Evolutionary conservation across 2,113 vertebrate species (phyloP), one percentile per base, ranked within the genome.

Genomic region (Tyto alba): DNA sequence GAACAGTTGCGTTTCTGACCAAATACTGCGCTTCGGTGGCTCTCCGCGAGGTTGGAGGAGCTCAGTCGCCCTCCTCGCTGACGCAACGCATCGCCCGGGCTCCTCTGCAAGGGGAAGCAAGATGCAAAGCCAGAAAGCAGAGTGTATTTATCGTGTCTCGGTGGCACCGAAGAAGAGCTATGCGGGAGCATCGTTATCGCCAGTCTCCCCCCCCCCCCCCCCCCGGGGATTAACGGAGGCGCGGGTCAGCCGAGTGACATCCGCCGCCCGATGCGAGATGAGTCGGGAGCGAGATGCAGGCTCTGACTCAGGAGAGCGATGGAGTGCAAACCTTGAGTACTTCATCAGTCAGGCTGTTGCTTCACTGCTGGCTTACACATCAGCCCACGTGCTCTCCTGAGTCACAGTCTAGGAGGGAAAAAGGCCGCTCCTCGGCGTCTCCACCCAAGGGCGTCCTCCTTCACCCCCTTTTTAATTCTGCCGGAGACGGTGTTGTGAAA

Each of bases 61-160:
- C 15, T 67, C 5, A 81, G 38, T 85, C 0, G 0, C 25, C 30
- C 1, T 29, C 45, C 21, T 25, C 1, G 43, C 10, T 32, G 53
- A 15, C 36, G 50, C 57, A 52, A 11, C 5, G 75, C 27, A 13
- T 56, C 6, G 32, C 1, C 18, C 4, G 3, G 5, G 16, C 11
- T 92, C 36, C 21, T 74, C 60, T 36, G 85, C 26, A 22, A 40
- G 13, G 6, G 6, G 50, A 94, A 55, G 15, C 17, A 6, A 14
- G 57, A 29, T 32, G 23, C 0, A 0, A 50, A 71, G 62, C 5
- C 3, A 13, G 60, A 43, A 34, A 30, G 47, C 6, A 4, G 45
- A 20, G 55, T 10, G 75, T 50, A 20, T 80, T 88, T 50, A 27
- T 79, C 26, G 43, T 23, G 3, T 63, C 77, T 74, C 4, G 6